Evolutionary conservation across 2,888 invertebrate genomes (phyloP), one percentile per base, ranked within the genome.

Genomic region (Dryomyza anilis): DNA sequence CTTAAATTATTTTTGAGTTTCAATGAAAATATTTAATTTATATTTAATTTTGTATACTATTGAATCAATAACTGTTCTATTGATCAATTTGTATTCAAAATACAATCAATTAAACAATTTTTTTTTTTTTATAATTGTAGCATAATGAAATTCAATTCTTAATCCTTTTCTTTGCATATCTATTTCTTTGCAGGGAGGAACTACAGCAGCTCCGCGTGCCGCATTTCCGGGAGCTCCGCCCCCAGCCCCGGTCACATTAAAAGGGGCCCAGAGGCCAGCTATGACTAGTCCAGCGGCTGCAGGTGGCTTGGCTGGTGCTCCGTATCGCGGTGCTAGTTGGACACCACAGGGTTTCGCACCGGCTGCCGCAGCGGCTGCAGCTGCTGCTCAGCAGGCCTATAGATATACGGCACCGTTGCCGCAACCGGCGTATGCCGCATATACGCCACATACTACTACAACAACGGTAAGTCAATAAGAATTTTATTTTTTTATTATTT

Each of bases 281-380:
- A 84, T 84, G 83, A 83, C 81, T 74, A 84, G 83, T 77, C 83
- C 83, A 76, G 83, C 83, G 74, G 81, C 83, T 75, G 83, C 81
- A 71, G 79, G 82, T 74, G 83, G 82, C 68, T 79, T 83, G 75
- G 79, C 83, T 73, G 82, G 81, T 71, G 81, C 82, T 69, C 81
- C 78, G 59, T 84, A 83, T 72, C 80, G 84, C 72, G 83, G 82
- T 73, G 81, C 83, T 70, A 79, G 79, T 77, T 83, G 83, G 83
- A 81, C 83, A 72, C 82, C 82, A 68, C 84, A 83, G 74, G 83
- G 81, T 59, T 84, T 83, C 75, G 80, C 83, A 72, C 81, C 83
- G 66, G 78, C 82, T 65, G 81, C 81, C 67, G 81, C 82, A 64
- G 81, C 81, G 56, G 81, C 81, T 69, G 79, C 79, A 50, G 74